Percentiles rank a stretch among this genome's conserved stretches.
phyloP scores from a whole-genome alignment of 2,888 invertebrate genomes.

The Ecliptopera silaceata region DNA sequence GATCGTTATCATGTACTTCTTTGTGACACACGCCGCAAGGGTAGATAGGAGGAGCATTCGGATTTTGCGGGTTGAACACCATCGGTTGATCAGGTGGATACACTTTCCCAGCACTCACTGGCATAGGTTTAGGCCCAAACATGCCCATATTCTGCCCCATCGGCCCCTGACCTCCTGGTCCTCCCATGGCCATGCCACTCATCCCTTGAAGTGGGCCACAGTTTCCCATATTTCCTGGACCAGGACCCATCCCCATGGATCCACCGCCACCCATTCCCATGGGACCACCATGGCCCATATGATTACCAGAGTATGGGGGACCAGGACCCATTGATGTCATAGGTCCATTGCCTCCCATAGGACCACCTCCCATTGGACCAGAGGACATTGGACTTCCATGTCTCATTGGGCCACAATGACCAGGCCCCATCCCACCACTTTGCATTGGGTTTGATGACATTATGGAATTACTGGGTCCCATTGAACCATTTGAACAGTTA shows the following conservation, averaged over 20 bases:
- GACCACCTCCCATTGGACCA: conserved; percentile 79
- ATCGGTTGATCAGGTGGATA: conserved; percentile 98
- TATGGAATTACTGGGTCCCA: conserved; percentile 82
- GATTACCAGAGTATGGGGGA: conserved; percentile 75
- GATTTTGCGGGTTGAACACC: conserved; percentile 99
- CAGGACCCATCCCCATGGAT: conserved; percentile 77
- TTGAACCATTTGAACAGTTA: conserved; percentile 82
- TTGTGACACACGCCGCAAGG: conserved; percentile 99
- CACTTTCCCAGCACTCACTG: conserved; percentile 95
- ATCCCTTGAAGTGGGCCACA: conserved; percentile 79
- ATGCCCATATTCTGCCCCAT: conserved; percentile 84
- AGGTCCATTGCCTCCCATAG: conserved; percentile 80
- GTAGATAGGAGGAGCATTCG: conserved; percentile 98
- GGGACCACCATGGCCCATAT: conserved; percentile 80
- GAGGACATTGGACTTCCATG: conserved; percentile 82
- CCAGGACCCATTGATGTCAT: conserved; percentile 78
- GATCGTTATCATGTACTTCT: conserved; percentile 99
- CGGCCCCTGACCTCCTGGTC: conserved; percentile 82
- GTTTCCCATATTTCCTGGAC: conserved; percentile 76
- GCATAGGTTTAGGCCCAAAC: conserved; percentile 94
- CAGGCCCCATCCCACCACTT: conserved; percentile 76
- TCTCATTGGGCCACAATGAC: conserved; percentile 81
- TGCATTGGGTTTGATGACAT: conserved; percentile 81
- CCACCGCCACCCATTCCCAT: conserved; percentile 78
- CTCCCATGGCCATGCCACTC: conserved; percentile 81